phyloP scores from a whole-genome alignment of 2,888 invertebrate genomes.

The Harmothoe impar region DNA sequence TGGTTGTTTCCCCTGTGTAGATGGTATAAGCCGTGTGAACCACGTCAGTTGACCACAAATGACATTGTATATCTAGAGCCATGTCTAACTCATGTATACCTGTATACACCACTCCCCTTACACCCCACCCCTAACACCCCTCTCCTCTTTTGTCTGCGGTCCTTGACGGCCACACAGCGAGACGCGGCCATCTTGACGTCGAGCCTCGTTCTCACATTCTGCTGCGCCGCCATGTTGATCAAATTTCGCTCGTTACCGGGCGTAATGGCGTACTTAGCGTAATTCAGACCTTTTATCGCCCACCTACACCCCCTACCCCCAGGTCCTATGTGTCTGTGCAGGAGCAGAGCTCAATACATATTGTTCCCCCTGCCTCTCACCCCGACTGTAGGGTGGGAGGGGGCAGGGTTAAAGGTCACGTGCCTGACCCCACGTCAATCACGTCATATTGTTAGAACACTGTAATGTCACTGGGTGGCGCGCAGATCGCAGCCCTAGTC shows the following conservation, averaged over 20 bases:
- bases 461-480: slow-evolving; percentile 45
- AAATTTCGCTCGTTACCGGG: slow-evolving; percentile 57
- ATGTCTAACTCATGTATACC: not conserved
- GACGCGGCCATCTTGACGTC: slow-evolving; percentile 29
- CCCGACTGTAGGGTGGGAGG: not conserved
- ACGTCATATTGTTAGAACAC: slow-evolving; percentile 55
- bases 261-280: slow-evolving; percentile 61
- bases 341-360: slow-evolving; percentile 56
- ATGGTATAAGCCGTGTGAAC: not conserved
- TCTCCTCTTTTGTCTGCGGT: not conserved
- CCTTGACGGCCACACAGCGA: slow-evolving; percentile 40
- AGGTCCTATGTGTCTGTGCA: not conserved
- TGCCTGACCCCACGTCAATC: slow-evolving; percentile 59
- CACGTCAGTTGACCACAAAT: not conserved
- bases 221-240: slow-evolving; percentile 49
- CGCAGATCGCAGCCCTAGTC: slow-evolving; percentile 20
- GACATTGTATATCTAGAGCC: not conserved
- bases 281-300: slow-evolving; percentile 58
- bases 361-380: not conserved
- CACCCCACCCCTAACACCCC: not conserved
- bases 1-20: not conserved
- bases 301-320: not conserved
- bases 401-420: slow-evolving; percentile 41
- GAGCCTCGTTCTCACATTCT: slow-evolving; percentile 48
- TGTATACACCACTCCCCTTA: slow-evolving; percentile 10